Base-by-base conservation (phyloP, 2,888 invertebrate genomes). In the Scaptomyza cyrtandrae region DNA sequence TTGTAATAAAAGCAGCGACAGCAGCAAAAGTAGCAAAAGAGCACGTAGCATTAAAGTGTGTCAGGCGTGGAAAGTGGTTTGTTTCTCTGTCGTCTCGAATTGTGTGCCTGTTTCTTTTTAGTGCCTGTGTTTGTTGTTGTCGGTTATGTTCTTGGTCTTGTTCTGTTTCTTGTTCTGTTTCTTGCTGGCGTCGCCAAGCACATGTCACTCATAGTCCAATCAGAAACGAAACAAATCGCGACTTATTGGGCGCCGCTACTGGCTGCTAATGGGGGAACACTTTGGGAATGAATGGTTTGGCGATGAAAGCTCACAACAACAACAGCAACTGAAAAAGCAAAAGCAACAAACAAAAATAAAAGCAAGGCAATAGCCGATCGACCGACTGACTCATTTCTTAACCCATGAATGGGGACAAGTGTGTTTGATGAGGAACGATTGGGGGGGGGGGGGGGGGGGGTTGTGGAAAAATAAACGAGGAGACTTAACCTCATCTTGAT, bases 41-140 rank as follows among this genome's bases (percentile, higher is more conserved):
- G 80, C 84, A 88, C 84, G 84, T 86, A 88, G 80, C 80, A 80
- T 73, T 71, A 71, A 84, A 88, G 87, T 86, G 71, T 86, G 86
- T 88, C 86, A 90, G 52, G 83, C 89, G 90, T 89, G 90, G 89
- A 89, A 89, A 89, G 89, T 89, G 90, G 90, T 90, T 86, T 89
- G 80, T 83, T 77, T 65, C 65, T 52, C 54, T 62, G 56, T 44
- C 33, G 66, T 65, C 57, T 67, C 41, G 67, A 71, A 72, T 69
- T 71, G 65, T 69, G 69, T 77, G 72, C 82, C 76, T 72, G 74
- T 73, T 71, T 62, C 35, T 68, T 71, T 2, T 31, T 31, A 6
- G 69, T 69, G 67, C 77, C 69, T 86, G 78, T 72, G 72, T 68
- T 14, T 52, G 27, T 78, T 73, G 71, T 70, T 79, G 65, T 75